Base-by-base conservation (phyloP, 2,888 invertebrate genomes). In the Ditylenchus weischeri region DNA sequence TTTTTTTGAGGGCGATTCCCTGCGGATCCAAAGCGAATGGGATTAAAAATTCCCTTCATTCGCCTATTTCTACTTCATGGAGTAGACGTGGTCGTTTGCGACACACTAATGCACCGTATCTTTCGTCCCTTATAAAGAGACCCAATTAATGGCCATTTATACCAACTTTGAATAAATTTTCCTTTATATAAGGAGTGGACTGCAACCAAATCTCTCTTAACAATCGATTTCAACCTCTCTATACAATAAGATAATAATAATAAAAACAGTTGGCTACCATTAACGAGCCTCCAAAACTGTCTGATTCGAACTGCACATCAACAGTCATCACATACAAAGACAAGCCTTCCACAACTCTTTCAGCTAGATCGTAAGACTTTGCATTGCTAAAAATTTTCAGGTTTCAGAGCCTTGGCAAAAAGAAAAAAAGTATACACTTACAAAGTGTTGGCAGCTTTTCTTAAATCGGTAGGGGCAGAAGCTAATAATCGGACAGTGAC, bases 291-390 rank as follows among this genome's bases (percentile, higher is more conserved):
- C 90, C 90, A 86, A 98, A 98, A 65, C 92, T 92, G 77, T 91
- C 91, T 84, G 95, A 94, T 78, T 89, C 90, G 86, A 98, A 95
- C 80, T 90, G 90, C 80, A 98, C 89, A 84, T 90, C 90, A 69
- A 96, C 93, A 67, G 91, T 91, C 85, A 96, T 96, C 75, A 98
- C 92, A 83, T 90, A 89, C 75, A 98, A 89, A 57, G 92, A 93
- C 83, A 98, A 94, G 69, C 96, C 96, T 86, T 98, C 98, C 80
- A 96, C 91, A 69, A 96, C 92, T 88, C 93, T 90, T 83, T 92
- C 90, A 69, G 90, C 90, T 84, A 90, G 92, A 78, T 91, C 89
- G 83, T 93, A 93, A 85, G 78, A 75, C 21, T 48, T 66, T 48
- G 36, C n/a, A 23, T 21, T 57, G 43, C 65, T 67, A 50, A 66